phyloP scores from a whole-genome alignment of 2,797 vertebrate genomes.

The Eptatretus atami region DNA sequence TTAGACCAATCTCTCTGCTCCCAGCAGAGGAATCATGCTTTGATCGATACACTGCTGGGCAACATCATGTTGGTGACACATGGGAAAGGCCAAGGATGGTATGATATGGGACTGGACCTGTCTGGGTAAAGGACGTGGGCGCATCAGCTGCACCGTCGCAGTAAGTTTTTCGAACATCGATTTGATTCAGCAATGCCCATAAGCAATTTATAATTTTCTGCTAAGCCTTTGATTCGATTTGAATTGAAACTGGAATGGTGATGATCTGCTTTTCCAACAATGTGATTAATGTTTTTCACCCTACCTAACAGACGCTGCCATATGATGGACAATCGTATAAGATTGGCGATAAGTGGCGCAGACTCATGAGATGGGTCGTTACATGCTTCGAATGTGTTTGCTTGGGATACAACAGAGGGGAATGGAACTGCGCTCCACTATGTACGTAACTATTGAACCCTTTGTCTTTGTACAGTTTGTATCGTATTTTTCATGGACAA shows the following conservation, averaged over 20 bases:
- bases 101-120: constrained; percentile 99
- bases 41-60: constrained; percentile 50
- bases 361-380: constrained; percentile 46
- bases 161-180: constrained; percentile 19
- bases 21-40: constrained; percentile 26
- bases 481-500: too few species aligned
- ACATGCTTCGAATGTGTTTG: constrained; percentile 91
- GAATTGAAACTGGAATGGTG: constrained; percentile 7
- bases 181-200: too few species aligned
- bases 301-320: constrained; percentile 49
- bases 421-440: constrained; percentile 88
- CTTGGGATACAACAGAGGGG: constrained; percentile 76
- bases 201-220: too few species aligned
- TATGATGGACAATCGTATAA: constrained; percentile 56
- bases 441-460: constrained; percentile 19
- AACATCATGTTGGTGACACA: constrained; percentile 60
- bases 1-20: too few species aligned
- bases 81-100: constrained; percentile 63
- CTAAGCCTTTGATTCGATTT: too few species aligned
- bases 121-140: constrained; percentile 60
- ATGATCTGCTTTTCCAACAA: neutral
- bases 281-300: constrained; percentile 6
- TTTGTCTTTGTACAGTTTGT: too few species aligned
- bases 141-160: constrained; percentile 95
- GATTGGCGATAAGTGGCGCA: constrained; percentile 73